Evolutionary conservation across 2,888 invertebrate genomes (phyloP), one percentile per base, ranked within the genome.

Genomic region (Drosophila cognata): DNA sequence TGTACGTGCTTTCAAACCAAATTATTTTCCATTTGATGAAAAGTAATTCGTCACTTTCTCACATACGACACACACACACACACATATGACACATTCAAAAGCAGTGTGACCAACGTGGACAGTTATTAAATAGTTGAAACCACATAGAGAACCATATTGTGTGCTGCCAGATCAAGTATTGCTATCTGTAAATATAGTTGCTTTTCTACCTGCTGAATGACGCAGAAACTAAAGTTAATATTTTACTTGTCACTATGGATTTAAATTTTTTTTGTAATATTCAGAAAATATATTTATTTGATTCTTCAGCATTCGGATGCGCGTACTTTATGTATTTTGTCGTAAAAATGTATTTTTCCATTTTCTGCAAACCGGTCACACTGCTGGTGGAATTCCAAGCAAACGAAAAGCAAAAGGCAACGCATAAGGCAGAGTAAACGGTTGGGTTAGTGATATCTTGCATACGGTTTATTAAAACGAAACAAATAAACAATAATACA

Each of bases 1-100:
- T 72, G 81, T 81, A 83, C 75, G 83, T 84, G 87, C 79, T 81
- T 78, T 82, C 81, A 86, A 91, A 86, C 78, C 82, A 83, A 91
- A 90, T 88, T 91, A 91, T 91, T 91, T 89, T 86, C 84, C 89
- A 89, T 85, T 88, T 88, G 87, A 88, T 90, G 82, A 91, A 92
- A 92, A 92, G 87, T 92, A 92, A 92, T 92, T 92, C 92, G 92
- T 92, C 92, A 92, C 92, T 92, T 91, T 82, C 84, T 79, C 79
- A 84, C 84, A 83, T 79, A 89, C 81, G 66, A 70, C 76, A 82
- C 75, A 77, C 85, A 84, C 80, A 70, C 75, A 75, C 64, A 64
- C 55, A 77, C 29, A 65, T 68, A 76, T 75, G 75, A 74, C 77
- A 78, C 48, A 62, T 48, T 71, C 50, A 59, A 60, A 60, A 72